phyloP scores from a whole-genome alignment of 1,140 invertebrate species.

The Lethrus apterus region DNA sequence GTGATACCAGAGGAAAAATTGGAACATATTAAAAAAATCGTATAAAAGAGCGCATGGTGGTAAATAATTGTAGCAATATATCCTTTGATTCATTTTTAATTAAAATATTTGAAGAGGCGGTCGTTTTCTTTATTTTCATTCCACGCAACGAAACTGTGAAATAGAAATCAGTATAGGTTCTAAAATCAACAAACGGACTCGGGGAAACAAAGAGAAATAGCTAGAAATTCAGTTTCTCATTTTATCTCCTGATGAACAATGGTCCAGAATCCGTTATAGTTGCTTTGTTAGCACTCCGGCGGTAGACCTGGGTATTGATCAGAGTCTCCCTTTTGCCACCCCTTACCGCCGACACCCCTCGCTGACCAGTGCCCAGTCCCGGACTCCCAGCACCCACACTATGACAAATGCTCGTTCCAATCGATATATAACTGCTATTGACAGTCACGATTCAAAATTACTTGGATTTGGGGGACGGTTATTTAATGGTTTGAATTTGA shows the following conservation, averaged over 20 bases:
- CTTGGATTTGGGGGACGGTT: no score
- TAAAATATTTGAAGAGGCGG: no score
- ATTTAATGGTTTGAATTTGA: no score
- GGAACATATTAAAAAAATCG: no score
- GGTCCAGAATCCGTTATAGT: conserved; percentile 43
- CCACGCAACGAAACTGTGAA: no score
- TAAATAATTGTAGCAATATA: no score
- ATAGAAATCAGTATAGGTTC: no score
- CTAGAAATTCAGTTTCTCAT: conserved; percentile 40
- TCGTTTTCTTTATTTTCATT: no score
- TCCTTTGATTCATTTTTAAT: no score
- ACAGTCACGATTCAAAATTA: conserved; percentile 29
- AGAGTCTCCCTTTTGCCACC: conserved; percentile 29
- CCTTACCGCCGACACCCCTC: conserved; percentile 13
- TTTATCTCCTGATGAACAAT: conserved; percentile 44
- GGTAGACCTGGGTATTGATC: conserved; percentile 44
- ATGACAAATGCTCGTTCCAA: conserved; percentile 38
- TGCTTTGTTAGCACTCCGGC: conserved; percentile 43
- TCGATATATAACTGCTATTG: conserved; percentile 40
- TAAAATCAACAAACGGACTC: no score
- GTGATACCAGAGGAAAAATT: no score
- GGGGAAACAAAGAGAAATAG: conserved; percentile 15
- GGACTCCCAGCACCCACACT: conserved; percentile 32
- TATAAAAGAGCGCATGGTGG: no score
- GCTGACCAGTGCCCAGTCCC: conserved; percentile 29